Conservation (phyloP, 1,140 invertebrate species). For the Drosophila malerkotliana region DNA sequence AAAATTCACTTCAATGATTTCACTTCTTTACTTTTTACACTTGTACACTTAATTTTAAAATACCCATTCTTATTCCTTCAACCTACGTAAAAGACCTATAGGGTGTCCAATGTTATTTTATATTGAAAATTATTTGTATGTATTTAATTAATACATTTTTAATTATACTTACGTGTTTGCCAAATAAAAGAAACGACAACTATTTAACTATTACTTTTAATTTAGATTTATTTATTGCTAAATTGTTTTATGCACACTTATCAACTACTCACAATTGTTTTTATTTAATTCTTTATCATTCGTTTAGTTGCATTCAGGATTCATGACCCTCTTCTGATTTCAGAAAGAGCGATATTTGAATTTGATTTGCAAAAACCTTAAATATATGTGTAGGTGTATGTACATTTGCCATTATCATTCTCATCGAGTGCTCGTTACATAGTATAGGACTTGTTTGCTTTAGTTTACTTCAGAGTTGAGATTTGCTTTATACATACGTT, state of each 20-base stretch:
- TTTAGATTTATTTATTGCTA: constrained; percentile 68
- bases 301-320: constrained; percentile 42
- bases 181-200: not conserved
- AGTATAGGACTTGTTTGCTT: constrained; percentile 63
- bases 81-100: too few species aligned
- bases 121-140: too few species aligned
- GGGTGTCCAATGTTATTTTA: too few species aligned
- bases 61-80: too few species aligned
- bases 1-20: too few species aligned
- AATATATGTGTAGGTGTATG: constrained; percentile 41
- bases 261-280: constrained; percentile 70
- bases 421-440: constrained; percentile 58
- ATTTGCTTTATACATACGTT: constrained; percentile 25
- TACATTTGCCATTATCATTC: constrained; percentile 45
- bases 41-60: too few species aligned
- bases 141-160: not conserved
- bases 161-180: not conserved
- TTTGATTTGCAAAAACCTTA: constrained; percentile 40
- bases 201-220: constrained; percentile 26
- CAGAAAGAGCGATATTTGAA: constrained; percentile 60
- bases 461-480: constrained; percentile 45
- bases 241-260: constrained; percentile 75
- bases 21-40: too few species aligned
- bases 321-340: constrained; percentile 22
- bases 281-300: constrained; percentile 25